phyloP scores from a whole-genome alignment of 2,888 invertebrate species.

The Chymomyza caudatula region DNA sequence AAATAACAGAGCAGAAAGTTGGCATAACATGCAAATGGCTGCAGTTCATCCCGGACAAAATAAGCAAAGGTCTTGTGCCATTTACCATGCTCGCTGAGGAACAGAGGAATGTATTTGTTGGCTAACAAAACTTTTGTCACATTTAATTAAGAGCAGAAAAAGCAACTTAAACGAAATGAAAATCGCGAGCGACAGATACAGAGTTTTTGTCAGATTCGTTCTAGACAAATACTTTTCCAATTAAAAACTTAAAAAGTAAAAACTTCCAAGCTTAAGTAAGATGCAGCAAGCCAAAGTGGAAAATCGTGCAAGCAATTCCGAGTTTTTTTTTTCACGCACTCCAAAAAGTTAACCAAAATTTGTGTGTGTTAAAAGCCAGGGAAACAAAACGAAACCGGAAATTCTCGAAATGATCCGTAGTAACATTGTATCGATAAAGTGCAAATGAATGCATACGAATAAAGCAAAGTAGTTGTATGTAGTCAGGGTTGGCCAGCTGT shows the following conservation, averaged over 20 bases:
- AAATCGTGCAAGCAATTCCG: background rate
- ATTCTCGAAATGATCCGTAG: too few species aligned
- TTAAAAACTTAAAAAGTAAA: background rate
- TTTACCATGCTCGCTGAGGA: too few species aligned
- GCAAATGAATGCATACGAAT: too few species aligned
- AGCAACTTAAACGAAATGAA: background rate
- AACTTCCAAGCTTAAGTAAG: background rate
- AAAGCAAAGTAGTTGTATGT: too few species aligned
- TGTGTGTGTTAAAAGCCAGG: background rate
- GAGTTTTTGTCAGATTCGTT: background rate
- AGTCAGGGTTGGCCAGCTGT: too few species aligned
- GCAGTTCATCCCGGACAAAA: background rate
- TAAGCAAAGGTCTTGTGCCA: background rate
- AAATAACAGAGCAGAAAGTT: background rate
- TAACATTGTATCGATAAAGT: too few species aligned
- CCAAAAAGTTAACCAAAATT: background rate
- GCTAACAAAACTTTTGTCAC: constrained; percentile 8
- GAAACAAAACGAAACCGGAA: background rate
- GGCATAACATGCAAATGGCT: background rate
- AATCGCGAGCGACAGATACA: background rate
- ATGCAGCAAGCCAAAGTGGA: background rate
- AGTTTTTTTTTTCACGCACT: background rate
- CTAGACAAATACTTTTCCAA: background rate
- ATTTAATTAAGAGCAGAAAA: constrained; percentile 50
- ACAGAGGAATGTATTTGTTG: background rate